phyloP scores from a whole-genome alignment of 2,888 invertebrate genomes.

The Sepiola atlantica region DNA sequence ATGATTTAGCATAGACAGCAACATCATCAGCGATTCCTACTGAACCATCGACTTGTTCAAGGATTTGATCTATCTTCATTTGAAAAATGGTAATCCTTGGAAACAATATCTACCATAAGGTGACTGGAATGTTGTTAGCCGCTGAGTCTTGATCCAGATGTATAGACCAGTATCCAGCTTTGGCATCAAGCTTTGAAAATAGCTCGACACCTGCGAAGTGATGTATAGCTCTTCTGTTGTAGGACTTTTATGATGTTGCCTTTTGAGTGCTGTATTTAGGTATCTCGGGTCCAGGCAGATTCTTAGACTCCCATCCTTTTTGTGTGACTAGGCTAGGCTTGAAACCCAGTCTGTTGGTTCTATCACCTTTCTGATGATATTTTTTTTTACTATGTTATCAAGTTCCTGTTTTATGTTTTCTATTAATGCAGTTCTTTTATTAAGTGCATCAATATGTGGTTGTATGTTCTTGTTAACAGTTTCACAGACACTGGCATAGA shows the following conservation, averaged over 20 bases:
- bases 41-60: constrained; percentile 44
- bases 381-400: constrained; percentile 49
- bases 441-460: too few relatives aligned
- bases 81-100: constrained; percentile 47
- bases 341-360: constrained; percentile 50
- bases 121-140: constrained; percentile 52
- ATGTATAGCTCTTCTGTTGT: constrained; percentile 51
- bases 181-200: constrained; percentile 51
- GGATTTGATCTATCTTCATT: constrained; percentile 49
- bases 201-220: constrained; percentile 49
- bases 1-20: too few relatives aligned
- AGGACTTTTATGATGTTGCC: constrained; percentile 50
- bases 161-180: constrained; percentile 50
- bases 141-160: constrained; percentile 47
- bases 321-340: constrained; percentile 48
- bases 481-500: neutral
- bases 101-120: constrained; percentile 54
- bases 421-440: constrained; percentile 46
- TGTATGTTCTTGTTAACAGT: neutral
- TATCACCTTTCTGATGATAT: constrained; percentile 49
- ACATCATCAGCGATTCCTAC: constrained; percentile 48
- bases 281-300: constrained; percentile 52
- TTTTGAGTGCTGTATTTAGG: constrained; percentile 50
- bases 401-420: constrained; percentile 49
- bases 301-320: constrained; percentile 47